These are phyloP conservation scores for Pterostichus madidus DNA, from an alignment of 2,888 invertebrate genomes.

Conservation along the genomic window DNA sequence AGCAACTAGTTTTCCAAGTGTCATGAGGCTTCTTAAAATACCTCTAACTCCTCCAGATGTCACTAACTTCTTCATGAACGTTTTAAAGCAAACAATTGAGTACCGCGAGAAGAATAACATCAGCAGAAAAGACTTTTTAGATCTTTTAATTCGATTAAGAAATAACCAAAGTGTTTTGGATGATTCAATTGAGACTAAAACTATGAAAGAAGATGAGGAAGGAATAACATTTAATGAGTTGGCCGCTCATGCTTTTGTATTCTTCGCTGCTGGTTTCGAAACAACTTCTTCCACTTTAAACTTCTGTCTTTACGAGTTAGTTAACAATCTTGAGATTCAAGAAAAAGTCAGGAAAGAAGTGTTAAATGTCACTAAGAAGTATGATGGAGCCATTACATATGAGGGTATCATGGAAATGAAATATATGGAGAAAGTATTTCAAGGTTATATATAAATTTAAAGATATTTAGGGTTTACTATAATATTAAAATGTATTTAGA, in stretches of 20 bases:
- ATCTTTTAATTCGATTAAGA: conserved; percentile 72
- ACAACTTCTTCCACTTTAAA: conserved; percentile 50
- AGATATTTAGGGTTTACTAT: not conserved
- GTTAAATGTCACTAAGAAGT: not conserved
- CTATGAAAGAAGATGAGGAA: not conserved
- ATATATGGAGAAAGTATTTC: conserved; percentile 56
- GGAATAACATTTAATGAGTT: conserved; percentile 51
- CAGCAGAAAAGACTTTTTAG: conserved; percentile 72
- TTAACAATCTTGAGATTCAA: conserved; percentile 27
- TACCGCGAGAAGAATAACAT: conserved; percentile 72
- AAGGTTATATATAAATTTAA: conserved; percentile 5
- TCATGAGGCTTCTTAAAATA: conserved; percentile 25
- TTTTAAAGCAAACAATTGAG: conserved; percentile 72
- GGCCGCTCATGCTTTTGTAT: conserved; percentile 51
- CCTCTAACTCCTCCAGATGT: conserved; percentile 56
- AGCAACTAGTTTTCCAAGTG: conserved; percentile 1
- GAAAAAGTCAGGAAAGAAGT: conserved; percentile 33
- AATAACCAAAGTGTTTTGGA: conserved; percentile 68
- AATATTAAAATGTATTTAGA: conserved; percentile 22
- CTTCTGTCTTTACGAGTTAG: conserved; percentile 49
- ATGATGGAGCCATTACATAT: conserved; percentile 40
- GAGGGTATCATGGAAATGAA: conserved; percentile 55
- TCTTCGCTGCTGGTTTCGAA: conserved; percentile 58
- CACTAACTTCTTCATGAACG: conserved; percentile 72
- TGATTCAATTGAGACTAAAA: conserved; percentile 31